Percentiles rank a stretch among this genome's conserved stretches.
Conservation (phyloP, 2,797 vertebrate genomes). For the Propithecus perrieri region DNA sequence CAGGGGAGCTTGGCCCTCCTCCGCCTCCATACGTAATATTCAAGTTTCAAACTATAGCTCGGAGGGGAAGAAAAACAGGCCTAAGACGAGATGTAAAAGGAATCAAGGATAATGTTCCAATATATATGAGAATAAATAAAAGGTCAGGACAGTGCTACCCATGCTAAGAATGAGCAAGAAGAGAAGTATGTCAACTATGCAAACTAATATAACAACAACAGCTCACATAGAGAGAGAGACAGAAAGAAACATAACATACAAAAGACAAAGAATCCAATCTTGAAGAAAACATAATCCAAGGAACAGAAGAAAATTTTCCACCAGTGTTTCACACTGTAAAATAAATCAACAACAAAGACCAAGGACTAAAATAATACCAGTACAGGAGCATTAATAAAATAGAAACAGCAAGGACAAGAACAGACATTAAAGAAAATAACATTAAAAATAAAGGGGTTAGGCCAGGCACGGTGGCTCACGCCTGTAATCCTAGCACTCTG, state of each 20-base stretch:
- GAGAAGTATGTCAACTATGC: background rate
- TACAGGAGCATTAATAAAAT: background rate
- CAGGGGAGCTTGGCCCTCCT: background rate
- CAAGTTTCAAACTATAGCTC: background rate
- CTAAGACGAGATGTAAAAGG: background rate
- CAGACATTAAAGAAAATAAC: background rate
- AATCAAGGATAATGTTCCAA: background rate
- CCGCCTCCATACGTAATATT: background rate
- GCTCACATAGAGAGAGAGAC: background rate
- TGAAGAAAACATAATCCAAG: slow-evolving; percentile 2
- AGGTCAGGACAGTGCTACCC: background rate
- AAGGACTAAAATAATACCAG: background rate
- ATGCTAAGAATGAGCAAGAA: background rate
- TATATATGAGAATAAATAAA: background rate
- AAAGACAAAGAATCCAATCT: background rate
- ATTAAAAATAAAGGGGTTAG: background rate
- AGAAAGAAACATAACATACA: background rate
- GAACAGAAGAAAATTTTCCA: background rate
- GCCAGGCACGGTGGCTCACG: no score
- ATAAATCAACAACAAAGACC: background rate
- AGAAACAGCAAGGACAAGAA: background rate
- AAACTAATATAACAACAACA: background rate
- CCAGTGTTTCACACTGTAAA: background rate
- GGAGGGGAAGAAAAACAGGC: slow-evolving; percentile 16
- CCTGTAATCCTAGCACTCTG: no score